Base-by-base conservation (phyloP, 2,888 invertebrate genomes). In the Aquatica leii region DNA sequence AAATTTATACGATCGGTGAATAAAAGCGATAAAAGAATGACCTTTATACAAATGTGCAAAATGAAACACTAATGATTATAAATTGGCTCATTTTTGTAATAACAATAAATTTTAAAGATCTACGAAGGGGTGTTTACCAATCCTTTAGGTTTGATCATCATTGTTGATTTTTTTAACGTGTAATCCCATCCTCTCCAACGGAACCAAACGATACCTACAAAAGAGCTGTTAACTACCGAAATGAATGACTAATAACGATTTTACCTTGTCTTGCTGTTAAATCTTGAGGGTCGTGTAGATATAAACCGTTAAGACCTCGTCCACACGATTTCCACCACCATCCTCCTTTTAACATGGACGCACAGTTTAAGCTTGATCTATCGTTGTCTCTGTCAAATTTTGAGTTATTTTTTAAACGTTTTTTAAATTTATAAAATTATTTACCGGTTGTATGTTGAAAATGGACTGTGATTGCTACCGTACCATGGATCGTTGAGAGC, bases 261-360 rank as follows among this genome's bases (percentile, higher is more conserved):
- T 50, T 78, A 91, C 94, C 94, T 89, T 95, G 94, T 78, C 94
- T 86, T 62, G 94, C 94, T 49, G 94, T 94, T 66, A 94, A 85
- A 82, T 95, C 94, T 81, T 94, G 94, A 0, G 94, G 94, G 81
- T 95, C 94, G 74, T 94, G 94, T 48, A 95, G 84, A 77, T 95
- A 95, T 31, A 95, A 86, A 11, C 95, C 95, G 77, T 95, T 95
- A 20, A 95, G 86, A 6, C 95, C 95, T 74, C 95, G 86, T 18
- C 95, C 95, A 77, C 95, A 95, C 0, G 94, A 94, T 78, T 95
- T 94, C 95, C 95, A 95, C 95, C 95, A 95, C 95, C 95, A 95
- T 3, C 95, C 95, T 53, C 95, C 95, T 82, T 95, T 95, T 70
- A 95, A 84, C 95, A 95, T 95, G 12, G 94, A 94, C 17, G 95